Conservation (phyloP, 2,113 vertebrate genomes). For the Ictalurus furcatus region DNA sequence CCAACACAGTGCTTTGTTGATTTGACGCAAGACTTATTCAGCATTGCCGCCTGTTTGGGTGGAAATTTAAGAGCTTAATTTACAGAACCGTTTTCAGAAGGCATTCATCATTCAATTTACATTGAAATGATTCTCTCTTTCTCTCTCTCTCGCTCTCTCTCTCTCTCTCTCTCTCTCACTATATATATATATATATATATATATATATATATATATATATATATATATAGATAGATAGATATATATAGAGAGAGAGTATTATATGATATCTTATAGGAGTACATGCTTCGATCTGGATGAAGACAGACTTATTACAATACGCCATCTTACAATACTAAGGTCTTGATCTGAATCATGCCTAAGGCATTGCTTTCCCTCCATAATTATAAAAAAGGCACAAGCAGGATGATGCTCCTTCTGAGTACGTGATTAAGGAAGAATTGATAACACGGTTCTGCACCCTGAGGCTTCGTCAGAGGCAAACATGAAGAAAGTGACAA, state of each 20-base stretch:
- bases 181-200: not conserved
- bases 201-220: not conserved
- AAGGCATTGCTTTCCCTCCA: slow-evolving; percentile 32
- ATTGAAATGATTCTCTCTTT: not conserved
- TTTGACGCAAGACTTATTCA: slow-evolving; percentile 44
- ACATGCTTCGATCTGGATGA: not conserved
- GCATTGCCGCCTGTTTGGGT: slow-evolving; percentile 33
- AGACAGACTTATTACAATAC: slow-evolving; percentile 3
- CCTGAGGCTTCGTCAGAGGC: slow-evolving; percentile 42
- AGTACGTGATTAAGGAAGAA: slow-evolving; percentile 44
- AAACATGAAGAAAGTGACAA: slow-evolving; percentile 42
- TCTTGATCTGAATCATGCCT: slow-evolving; percentile 2
- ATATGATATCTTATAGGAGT: not conserved
- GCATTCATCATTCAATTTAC: slow-evolving; percentile 12
- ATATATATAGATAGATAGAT: not conserved
- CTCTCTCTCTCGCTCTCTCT: not conserved
- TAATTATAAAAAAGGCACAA: slow-evolving; percentile 44
- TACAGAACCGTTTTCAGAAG: slow-evolving; percentile 24
- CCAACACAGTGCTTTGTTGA: slow-evolving; percentile 38
- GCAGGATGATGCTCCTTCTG: slow-evolving; percentile 47
- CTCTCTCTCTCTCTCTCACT: not conserved
- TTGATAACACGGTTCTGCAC: slow-evolving; percentile 39
- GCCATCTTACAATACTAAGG: not conserved
- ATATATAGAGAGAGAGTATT: not conserved
- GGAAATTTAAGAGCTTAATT: slow-evolving; percentile 38